Evolutionary conservation across 2,113 vertebrate species (phyloP).

Genomic region (Triplophysa siluroides): DNA sequence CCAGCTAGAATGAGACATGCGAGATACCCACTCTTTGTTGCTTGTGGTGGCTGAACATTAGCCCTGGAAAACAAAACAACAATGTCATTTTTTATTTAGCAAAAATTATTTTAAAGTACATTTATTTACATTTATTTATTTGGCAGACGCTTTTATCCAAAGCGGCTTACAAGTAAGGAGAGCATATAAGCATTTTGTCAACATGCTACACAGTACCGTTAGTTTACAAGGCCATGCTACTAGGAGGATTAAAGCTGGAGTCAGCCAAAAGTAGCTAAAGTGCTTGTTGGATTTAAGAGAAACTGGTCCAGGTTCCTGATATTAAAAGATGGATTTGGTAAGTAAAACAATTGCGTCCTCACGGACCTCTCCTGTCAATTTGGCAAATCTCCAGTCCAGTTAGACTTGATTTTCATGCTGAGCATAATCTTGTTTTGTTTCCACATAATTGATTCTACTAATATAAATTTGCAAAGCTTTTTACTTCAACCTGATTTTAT

Average conservation of each 20-base stretch:
- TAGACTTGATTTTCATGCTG: constrained; percentile 23
- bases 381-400: constrained; percentile 35
- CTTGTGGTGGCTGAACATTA: constrained; percentile 25
- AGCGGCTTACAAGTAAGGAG: too few species aligned
- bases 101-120: not conserved
- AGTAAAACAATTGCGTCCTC: constrained; percentile 12
- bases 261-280: not conserved
- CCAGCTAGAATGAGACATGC: constrained; percentile 16
- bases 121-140: too few species aligned
- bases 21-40: constrained; percentile 21
- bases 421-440: not conserved
- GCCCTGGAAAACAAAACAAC: constrained; percentile 17
- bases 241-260: too few species aligned
- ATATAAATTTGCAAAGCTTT: not conserved
- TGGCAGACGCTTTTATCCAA: too few species aligned
- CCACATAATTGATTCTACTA: not conserved
- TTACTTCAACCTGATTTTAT: not conserved
- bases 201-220: too few species aligned
- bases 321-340: constrained; percentile 22
- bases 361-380: constrained; percentile 13
- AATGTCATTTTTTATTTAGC: not conserved
- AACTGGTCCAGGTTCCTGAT: constrained; percentile 1
- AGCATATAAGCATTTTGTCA: too few species aligned
- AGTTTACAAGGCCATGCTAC: too few species aligned
- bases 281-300: constrained; percentile 34